phyloP scores from a whole-genome alignment of 2,888 invertebrate genomes.

The Lepidochrysops patricia region DNA sequence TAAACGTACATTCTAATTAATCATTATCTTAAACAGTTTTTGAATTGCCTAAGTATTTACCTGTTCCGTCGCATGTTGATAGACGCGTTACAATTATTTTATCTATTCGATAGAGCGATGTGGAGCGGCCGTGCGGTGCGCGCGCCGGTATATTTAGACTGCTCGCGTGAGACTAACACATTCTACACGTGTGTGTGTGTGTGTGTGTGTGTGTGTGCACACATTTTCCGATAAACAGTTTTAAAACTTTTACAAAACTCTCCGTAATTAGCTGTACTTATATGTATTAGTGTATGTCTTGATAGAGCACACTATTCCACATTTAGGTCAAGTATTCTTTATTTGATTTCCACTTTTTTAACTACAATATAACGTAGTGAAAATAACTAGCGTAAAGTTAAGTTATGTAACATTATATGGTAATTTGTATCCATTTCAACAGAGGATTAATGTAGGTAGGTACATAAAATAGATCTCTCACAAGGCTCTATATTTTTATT shows the following conservation, averaged over 20 bases:
- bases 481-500: too few relatives aligned
- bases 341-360: too few relatives aligned
- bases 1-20: neutral
- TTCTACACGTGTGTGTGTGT: slow-evolving; percentile 5
- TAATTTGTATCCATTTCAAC: too few relatives aligned
- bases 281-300: neutral
- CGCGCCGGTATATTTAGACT: slow-evolving; percentile 69
- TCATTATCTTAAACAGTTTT: neutral
- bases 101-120: slow-evolving; percentile 58
- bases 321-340: too few relatives aligned
- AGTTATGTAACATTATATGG: too few relatives aligned
- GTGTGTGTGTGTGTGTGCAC: neutral
- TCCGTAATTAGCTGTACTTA: too few relatives aligned
- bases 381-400: too few relatives aligned
- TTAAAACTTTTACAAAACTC: neutral
- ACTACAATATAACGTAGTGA: too few relatives aligned
- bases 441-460: too few relatives aligned
- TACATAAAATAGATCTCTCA: too few relatives aligned
- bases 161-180: slow-evolving; percentile 37
- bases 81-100: slow-evolving; percentile 55
- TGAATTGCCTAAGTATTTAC: slow-evolving; percentile 47
- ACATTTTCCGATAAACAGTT: slow-evolving; percentile 13
- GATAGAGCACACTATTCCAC: too few relatives aligned
- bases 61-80: slow-evolving; percentile 59
- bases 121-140: slow-evolving; percentile 55